Conservation (phyloP, 1,140 invertebrate genomes). For the Eumeta japonica region DNA sequence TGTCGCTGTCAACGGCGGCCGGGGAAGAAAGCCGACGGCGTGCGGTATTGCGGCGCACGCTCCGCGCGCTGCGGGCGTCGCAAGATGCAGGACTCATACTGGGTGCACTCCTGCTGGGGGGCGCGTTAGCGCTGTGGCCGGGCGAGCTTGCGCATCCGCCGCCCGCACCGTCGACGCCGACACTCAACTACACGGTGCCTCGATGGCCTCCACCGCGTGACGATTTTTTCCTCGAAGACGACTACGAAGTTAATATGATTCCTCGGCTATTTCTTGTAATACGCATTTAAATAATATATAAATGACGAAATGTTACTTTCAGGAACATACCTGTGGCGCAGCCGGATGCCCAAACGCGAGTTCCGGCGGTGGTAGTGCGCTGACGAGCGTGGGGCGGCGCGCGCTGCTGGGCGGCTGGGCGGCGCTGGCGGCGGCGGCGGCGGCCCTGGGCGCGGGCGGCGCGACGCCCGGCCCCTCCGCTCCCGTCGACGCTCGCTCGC, state of each 20-base stretch:
- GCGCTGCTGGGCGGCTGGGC: constrained; percentile 48
- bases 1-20: constrained; percentile 38
- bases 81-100: constrained; percentile 61
- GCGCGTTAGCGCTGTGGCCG: constrained; percentile 38
- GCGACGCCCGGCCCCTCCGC: constrained; percentile 34
- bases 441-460: constrained; percentile 40
- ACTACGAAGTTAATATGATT: constrained; percentile 30
- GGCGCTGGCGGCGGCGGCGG: constrained; percentile 53
- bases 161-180: constrained; percentile 15
- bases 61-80: constrained; percentile 53
- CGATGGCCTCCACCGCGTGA: constrained; percentile 31
- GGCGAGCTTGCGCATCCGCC: constrained; percentile 21
- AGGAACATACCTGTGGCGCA: constrained; percentile 44
- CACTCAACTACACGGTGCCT: constrained; percentile 20
- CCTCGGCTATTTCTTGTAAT: not conserved
- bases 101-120: constrained; percentile 39
- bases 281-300: no score
- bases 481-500: constrained; percentile 44
- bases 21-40: constrained; percentile 44
- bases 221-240: constrained; percentile 38
- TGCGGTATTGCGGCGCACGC: constrained; percentile 35
- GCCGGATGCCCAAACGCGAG: constrained; percentile 40
- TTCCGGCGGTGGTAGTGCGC: constrained; percentile 32
- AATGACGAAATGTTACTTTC: constrained; percentile 13
- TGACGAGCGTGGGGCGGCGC: constrained; percentile 52